phyloP scores from a whole-genome alignment of 2,113 vertebrate genomes.

The Steatornis caripensis region DNA sequence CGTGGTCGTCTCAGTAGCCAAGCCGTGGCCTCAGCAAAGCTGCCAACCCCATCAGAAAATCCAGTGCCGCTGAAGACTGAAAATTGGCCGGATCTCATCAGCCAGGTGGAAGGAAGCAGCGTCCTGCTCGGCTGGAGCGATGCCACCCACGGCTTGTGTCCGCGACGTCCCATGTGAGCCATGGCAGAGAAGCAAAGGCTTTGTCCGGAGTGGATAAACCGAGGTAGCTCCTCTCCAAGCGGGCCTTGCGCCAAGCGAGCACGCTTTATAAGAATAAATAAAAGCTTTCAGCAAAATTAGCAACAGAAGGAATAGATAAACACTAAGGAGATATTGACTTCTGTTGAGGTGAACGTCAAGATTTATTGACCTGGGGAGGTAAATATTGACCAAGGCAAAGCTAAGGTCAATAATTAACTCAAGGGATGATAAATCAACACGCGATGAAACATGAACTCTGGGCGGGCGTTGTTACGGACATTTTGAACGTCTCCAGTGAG shows the following conservation, averaged over 20 bases:
- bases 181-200: background rate
- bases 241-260: fast-evolving
- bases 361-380: slow-evolving; percentile 62
- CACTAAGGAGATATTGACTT: slow-evolving; percentile 67
- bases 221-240: background rate
- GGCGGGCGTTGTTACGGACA: background rate
- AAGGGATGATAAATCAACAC: slow-evolving; percentile 47
- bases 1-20: background rate
- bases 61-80: fast-evolving
- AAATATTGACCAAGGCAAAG: slow-evolving; percentile 67
- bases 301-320: slow-evolving; percentile 59
- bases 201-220: fast-evolving
- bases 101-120: fast-evolving
- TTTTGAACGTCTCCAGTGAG: background rate
- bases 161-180: fast-evolving
- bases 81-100: no score
- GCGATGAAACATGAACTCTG: slow-evolving; percentile 13
- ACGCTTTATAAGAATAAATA: background rate
- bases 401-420: slow-evolving; percentile 66
- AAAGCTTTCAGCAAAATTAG: slow-evolving; percentile 62
- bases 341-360: slow-evolving; percentile 65
- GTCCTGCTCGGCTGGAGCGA: background rate
- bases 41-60: background rate
- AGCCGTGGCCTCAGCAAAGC: background rate
- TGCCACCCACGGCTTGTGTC: background rate